Evolutionary conservation across 2,888 invertebrate species (phyloP).

Genomic region (Drosophila macrothrix): DNA sequence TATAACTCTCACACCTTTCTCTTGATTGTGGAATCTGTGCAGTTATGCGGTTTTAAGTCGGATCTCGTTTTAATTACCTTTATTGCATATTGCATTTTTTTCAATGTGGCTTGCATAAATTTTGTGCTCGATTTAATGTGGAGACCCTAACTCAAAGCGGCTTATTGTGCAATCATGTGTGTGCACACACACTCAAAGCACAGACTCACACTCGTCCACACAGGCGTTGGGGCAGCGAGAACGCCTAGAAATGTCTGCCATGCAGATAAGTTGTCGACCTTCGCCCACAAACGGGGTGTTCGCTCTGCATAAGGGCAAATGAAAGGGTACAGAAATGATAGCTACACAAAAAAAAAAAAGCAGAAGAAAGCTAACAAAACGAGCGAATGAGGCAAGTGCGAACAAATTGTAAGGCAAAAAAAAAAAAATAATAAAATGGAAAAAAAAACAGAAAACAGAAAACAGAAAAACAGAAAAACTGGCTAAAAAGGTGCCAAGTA

Average conservation of each 20-base stretch:
- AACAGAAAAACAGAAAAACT: slow-evolving; percentile 7
- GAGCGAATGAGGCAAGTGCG: slow-evolving; percentile 48
- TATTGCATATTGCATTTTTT: slow-evolving; percentile 33
- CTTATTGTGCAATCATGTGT: slow-evolving; percentile 76
- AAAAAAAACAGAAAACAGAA: not conserved
- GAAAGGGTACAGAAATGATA: slow-evolving; percentile 3
- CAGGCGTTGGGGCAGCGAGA: slow-evolving; percentile 35
- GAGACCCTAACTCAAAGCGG: slow-evolving; percentile 49
- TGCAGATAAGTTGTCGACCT: slow-evolving; percentile 76
- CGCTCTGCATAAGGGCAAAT: slow-evolving; percentile 2
- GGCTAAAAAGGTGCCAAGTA: slow-evolving; percentile 75
- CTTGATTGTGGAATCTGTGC: not conserved
- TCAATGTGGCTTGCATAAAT: slow-evolving; percentile 56
- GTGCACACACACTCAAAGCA: slow-evolving; percentile 53
- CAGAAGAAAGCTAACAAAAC: slow-evolving; percentile 43
- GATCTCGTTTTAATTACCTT: slow-evolving; percentile 38
- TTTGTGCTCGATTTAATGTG: slow-evolving; percentile 68
- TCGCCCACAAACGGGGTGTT: slow-evolving; percentile 68
- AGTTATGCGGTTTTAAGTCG: slow-evolving; percentile 7
- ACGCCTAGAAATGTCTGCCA: slow-evolving; percentile 60
- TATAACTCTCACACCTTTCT: not conserved
- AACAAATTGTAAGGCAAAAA: slow-evolving; percentile 56
- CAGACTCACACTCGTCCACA: slow-evolving; percentile 18
- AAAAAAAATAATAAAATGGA: not conserved
- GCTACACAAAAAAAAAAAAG: slow-evolving; percentile 21